Evolutionary conservation across 37 sponge, comb jelly and placozoan genomes (phyloP), one percentile per base, ranked within the genome.

Genomic region (Eunapius fragilis): DNA sequence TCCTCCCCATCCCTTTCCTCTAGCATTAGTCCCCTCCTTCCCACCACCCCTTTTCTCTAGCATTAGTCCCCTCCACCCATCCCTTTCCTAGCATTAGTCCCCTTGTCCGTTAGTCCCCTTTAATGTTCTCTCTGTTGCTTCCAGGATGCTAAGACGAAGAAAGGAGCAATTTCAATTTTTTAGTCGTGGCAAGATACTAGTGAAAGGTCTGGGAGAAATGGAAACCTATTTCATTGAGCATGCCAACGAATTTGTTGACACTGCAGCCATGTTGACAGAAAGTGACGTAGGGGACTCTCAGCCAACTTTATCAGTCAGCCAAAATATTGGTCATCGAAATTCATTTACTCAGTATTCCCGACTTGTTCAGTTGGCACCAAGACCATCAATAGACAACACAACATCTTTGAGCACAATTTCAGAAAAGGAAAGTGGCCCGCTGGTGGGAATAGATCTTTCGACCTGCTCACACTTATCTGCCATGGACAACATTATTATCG

Each of bases 211-310:
- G 34, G 88, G 74, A 22, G 0, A 38, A 58, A 69, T 31, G 47
- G 70, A 69, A 38, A 87, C 88, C 12, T 87, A 87, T 72, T 91
- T 84, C 70, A 76, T 91, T 5, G 92, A 87, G 83, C 80, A 72
- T 48, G 26, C 70, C 31, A 22, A 2, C n/a, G 37, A 24, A 19
- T 67, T 9, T 13, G 75, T 3, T 25, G 76, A 27, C 17, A 45
- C 9, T 9, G 47, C 4, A 45, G 22, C 7, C 14, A 58, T 58
- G 22, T 19, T 58, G 58, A 19, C 14, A 17, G 58, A 58, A 58
- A 58, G 58, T 58, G 22, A 2, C 7, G 22, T 17, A 1, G 14
- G 17, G 14, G 14, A 19, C 58, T 17, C 17, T 4, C 58, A 58
- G 58, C 22, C 14, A 11, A 11, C 14, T 19, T 58, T 58, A 58